Base-by-base conservation (phyloP, 2,888 invertebrate genomes). In the Ornithoptera priamus region DNA sequence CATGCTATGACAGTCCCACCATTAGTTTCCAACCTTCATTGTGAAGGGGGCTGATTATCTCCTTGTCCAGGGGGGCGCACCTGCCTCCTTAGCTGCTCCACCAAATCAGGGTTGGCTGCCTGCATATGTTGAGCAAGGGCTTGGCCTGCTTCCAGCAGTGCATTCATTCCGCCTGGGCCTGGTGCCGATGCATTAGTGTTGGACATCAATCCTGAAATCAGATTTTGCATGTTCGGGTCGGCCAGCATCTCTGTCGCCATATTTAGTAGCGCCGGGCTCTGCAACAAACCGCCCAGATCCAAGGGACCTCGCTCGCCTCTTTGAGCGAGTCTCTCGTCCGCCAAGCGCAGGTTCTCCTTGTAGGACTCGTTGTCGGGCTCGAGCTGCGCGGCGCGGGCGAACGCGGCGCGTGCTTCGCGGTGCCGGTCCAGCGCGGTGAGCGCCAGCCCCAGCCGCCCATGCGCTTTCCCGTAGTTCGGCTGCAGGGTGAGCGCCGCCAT, bases 311-410 rank as follows among this genome's bases (percentile, higher is more conserved):
- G 93, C 77, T 96, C 96, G 76, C 97, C 96, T 77, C 95, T 94
- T 74, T 97, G 90, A 3, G 85, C 83, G 56, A 93, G 83, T 62
- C 90, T 93, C 79, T 97, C 96, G 80, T 97, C 96, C 0, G 97
- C 96, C 59, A 98, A 93, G 77, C 95, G 95, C 75, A 99, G 89
- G 91, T 99, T 99, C 82, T 96, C 96, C 74, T 95, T 94, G 85
- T 98, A 98, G 77, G 97, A 97, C 73, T 97, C 96, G 87, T 99
- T 99, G 60, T 95, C 95, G 0, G 99, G 99, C 81, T 99, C 99
- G 74, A 99, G 91, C 82, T 97, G 95, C 56, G 97, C 89, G 2
- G 99, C 99, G 78, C 96, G 97, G 73, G 95, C 94, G 88, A 98
- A 99, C 18, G 97, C 97, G 67, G 95, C 94, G 72, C 95, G 95